phyloP scores from a whole-genome alignment of 2,797 vertebrate genomes.

The Leptoclinus maculatus region DNA sequence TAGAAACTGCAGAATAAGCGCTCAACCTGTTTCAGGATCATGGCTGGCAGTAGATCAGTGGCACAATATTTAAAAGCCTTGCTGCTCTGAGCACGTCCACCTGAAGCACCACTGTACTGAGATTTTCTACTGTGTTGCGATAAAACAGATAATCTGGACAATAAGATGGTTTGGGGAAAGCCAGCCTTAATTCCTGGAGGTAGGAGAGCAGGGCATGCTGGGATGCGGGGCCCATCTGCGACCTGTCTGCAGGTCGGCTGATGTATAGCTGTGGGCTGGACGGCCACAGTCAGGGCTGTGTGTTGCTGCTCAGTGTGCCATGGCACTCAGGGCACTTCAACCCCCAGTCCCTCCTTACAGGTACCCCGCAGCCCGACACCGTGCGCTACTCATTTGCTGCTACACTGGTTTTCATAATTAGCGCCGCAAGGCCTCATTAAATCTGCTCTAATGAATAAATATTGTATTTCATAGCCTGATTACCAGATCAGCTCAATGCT shows the following conservation, averaged over 20 bases:
- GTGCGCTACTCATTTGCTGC: conserved; percentile 99
- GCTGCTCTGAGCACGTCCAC: conserved; percentile 18
- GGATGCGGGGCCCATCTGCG: conserved; percentile 66
- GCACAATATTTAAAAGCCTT: conserved; percentile 32
- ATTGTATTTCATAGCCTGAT: conserved; percentile 99
- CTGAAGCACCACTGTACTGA: conserved; percentile 26
- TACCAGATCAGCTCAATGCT: conserved; percentile 99
- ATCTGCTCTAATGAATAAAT: conserved; percentile 99
- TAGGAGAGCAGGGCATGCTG: conserved; percentile 32
- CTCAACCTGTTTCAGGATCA: conserved; percentile 41
- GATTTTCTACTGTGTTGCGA: conserved; percentile 16
- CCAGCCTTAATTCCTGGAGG: conserved; percentile 37
- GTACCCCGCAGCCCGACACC: conserved; percentile 93
- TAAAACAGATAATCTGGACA: conserved; percentile 41
- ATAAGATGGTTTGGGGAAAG: conserved; percentile 44
- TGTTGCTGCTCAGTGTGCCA: conserved; percentile 84
- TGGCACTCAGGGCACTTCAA: conserved; percentile 91
- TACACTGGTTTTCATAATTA: conserved; percentile 99
- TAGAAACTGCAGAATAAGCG: conserved; percentile 60
- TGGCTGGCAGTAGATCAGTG: conserved; percentile 19
- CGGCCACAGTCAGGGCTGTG: conserved; percentile 80
- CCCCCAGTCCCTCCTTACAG: conserved; percentile 95
- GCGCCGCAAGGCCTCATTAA: conserved; percentile 99
- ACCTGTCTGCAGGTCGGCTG: conserved; percentile 77
- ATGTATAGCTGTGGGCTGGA: conserved; percentile 83